A percentile compares a stretch with the other conserved stretches of the same genome.
Evolutionary conservation across 30 jellyfish, hydroid and myxozoan genomes (phyloP).

Genomic region (Clytia hemisphaerica): DNA sequence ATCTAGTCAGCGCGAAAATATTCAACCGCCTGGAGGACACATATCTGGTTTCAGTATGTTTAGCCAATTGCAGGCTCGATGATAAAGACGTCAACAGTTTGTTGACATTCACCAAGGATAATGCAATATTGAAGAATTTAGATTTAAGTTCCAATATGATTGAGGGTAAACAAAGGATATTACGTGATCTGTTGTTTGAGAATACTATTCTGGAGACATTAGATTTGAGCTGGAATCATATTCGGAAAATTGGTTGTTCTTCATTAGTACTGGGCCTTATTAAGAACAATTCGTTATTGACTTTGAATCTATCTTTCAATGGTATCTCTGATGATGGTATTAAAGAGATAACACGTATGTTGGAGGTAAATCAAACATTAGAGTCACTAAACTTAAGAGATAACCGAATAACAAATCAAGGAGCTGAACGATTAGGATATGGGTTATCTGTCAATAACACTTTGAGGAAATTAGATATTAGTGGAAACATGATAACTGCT

Average conservation of each 20-base stretch:
- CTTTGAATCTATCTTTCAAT: constrained; percentile 41
- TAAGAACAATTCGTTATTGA: constrained; percentile 35
- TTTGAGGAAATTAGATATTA: constrained; percentile 38
- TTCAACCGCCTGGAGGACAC: no score
- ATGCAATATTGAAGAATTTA: no score
- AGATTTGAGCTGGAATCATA: constrained; percentile 74
- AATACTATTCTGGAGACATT: constrained; percentile 32
- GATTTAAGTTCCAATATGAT: no score
- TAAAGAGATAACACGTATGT: constrained; percentile 44
- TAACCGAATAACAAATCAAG: constrained; percentile 61
- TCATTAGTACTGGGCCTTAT: constrained; percentile 49
- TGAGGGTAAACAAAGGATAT: no score
- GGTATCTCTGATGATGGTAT: constrained; percentile 75
- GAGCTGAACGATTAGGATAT: constrained; percentile 46
- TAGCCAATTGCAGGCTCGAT: no score
- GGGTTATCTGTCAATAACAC: constrained; percentile 51
- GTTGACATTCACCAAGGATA: no score
- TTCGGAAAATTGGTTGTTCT: constrained; percentile 52
- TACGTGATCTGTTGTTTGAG: no score
- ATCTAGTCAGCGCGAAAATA: no score
- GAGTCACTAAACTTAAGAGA: constrained; percentile 40
- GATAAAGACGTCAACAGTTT: no score
- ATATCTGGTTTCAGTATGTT: no score
- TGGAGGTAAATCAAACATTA: constrained; percentile 41
- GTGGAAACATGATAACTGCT: constrained; percentile 61